phyloP scores from a whole-genome alignment of 2,113 vertebrate genomes.

The Cololabis saira region DNA sequence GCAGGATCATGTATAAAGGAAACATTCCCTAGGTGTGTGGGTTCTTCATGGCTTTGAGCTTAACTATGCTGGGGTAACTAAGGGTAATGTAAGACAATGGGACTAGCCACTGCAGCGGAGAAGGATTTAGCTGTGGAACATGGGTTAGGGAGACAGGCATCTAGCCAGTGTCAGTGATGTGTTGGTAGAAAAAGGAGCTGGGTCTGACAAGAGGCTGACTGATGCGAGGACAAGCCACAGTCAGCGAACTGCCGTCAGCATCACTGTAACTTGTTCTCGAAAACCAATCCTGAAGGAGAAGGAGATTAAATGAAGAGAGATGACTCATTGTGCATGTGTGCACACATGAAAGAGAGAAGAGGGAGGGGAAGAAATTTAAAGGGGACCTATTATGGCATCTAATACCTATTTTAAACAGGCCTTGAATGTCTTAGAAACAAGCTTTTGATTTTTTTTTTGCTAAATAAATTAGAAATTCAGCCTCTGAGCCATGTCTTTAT shows the following conservation, averaged over 20 bases:
- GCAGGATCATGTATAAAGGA: conserved; percentile 39
- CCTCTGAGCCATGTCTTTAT: no score
- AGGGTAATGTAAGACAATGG: conserved; percentile 31
- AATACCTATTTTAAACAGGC: no score
- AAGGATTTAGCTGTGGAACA: conserved; percentile 27
- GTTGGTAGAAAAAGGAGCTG: conserved; percentile 3
- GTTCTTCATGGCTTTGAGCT: conserved; percentile 19
- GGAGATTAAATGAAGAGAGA: background rate
- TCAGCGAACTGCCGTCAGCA: conserved; percentile 31
- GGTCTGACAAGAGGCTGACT: conserved; percentile 43
- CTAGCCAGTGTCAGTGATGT: conserved; percentile 26
- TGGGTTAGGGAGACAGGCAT: conserved; percentile 25
- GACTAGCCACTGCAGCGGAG: conserved; percentile 4
- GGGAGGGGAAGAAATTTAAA: conserved; percentile 29
- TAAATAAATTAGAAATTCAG: no score
- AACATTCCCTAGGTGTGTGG: conserved; percentile 37
- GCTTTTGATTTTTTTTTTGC: no score
- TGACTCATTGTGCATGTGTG: conserved; percentile 21
- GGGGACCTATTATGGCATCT: no score
- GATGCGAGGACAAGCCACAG: conserved; percentile 30
- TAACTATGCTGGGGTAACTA: conserved; percentile 15
- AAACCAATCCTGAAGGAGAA: conserved; percentile 13
- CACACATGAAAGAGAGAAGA: conserved; percentile 6
- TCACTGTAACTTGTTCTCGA: conserved; percentile 18
- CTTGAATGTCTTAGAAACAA: no score